Conservation (phyloP, 2,113 vertebrate species). For the Phycodurus eques region DNA sequence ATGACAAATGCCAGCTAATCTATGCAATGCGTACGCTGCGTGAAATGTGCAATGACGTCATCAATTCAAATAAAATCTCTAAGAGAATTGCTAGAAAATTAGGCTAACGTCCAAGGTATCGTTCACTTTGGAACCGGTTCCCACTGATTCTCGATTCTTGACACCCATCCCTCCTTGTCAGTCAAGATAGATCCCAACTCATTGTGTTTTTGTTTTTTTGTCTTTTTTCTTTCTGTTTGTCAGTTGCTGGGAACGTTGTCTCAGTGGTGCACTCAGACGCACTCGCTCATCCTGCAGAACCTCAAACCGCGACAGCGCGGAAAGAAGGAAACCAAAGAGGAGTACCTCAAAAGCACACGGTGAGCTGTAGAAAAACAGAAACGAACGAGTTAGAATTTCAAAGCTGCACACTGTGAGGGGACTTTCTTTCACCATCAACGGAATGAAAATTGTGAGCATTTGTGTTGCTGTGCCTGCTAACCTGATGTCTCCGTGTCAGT, state of each 20-base stretch:
- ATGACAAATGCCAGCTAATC: too few species aligned
- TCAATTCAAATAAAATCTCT: too few species aligned
- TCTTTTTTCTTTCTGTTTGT: background rate
- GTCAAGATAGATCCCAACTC: background rate
- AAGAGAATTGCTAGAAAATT: too few species aligned
- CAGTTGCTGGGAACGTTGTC: constrained; percentile 92
- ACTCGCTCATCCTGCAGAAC: constrained; percentile 97
- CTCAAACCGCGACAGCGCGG: constrained; percentile 94
- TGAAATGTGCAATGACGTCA: too few species aligned
- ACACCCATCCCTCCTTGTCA: too few species aligned
- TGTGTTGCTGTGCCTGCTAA: background rate
- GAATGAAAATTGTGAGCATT: background rate
- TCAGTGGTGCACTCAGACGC: constrained; percentile 98
- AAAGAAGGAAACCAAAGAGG: constrained; percentile 97
- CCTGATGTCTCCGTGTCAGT: constrained; percentile 63
- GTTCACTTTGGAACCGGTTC: too few species aligned
- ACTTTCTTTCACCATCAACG: background rate
- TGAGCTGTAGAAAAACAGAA: constrained; percentile 51
- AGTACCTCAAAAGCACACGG: constrained; percentile 97
- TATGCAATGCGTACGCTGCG: too few species aligned
- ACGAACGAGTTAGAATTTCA: background rate
- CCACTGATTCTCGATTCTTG: too few species aligned
- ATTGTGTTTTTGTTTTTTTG: background rate
- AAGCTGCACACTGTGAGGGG: background rate
- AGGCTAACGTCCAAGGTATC: too few species aligned